Evolutionary conservation across 2,888 invertebrate species (phyloP), one percentile per base, ranked within the genome.

Genomic region (Hemicrepidius hirtus): DNA sequence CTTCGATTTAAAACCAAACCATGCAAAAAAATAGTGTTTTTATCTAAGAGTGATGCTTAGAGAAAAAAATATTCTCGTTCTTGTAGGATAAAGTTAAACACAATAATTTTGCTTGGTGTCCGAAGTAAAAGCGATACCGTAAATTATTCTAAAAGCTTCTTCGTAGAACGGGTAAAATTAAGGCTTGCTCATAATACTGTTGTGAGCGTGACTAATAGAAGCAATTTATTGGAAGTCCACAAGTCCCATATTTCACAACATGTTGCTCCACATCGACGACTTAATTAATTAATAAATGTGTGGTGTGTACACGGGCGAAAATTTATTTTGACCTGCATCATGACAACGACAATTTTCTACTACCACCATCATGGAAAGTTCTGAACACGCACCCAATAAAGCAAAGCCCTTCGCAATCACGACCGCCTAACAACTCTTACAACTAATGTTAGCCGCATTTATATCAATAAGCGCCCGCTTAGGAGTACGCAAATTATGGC

Each of bases 391-490:
- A 60, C 7, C n/a, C 20, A 60, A 40, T 35, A 57, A 57, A 16
- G 16, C 16, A 62, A 62, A 41, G 20, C 44, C 55, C 24, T 28
- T 18, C 24, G 3, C 16, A 35, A 66, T 63, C 20, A 55, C 50
- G 40, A 55, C 37, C 40, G 46, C 37, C 46, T 70, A 70, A 64
- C 50, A 66, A 60, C 59, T 32, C 59, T 37, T 68, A 57, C 59
- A 50, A 44, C 66, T 72, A 68, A 65, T 62, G 53, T 57, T 63
- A n/a, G 32, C 59, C 64, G 74, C 81, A 81, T 83, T 83, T 80
- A 80, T 83, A 81, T 81, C 82, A 82, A 83, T 83, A 82, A 81
- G 79, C 76, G 80, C 82, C 82, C 77, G 79, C 78, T 76, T 75
- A 79, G 73, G n/a, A 78, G 73, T 72, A 78, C 77, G 75, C 74